These are phyloP conservation scores for Bombylius major DNA, from an alignment of 2,888 invertebrate genomes.

Conservation along the genomic window DNA sequence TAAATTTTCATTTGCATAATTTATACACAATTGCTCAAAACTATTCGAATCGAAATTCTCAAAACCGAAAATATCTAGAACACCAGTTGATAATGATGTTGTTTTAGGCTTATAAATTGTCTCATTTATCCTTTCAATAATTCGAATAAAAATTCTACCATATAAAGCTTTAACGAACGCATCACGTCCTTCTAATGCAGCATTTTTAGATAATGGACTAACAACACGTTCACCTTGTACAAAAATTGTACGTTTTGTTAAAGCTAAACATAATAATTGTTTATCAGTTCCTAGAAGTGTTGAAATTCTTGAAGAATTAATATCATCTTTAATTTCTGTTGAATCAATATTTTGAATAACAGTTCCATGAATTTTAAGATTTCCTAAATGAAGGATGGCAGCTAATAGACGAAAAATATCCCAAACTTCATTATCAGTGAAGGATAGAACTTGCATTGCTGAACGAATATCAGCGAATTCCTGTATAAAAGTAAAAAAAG, in stretches of 20 bases:
- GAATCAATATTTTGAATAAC: constrained; percentile 75
- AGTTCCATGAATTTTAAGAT: constrained; percentile 67
- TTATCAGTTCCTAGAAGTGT: constrained; percentile 58
- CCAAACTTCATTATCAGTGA: constrained; percentile 70
- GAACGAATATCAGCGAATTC: constrained; percentile 81
- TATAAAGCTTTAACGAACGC: constrained; percentile 90
- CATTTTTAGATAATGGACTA: constrained; percentile 58
- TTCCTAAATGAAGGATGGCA: constrained; percentile 82
- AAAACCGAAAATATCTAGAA: constrained; percentile 93
- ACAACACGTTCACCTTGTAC: constrained; percentile 71
- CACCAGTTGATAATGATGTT: constrained; percentile 61
- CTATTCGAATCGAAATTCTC: constrained; percentile 88
- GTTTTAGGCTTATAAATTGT: constrained; percentile 58
- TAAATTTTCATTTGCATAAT: constrained; percentile 91
- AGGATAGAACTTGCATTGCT: constrained; percentile 87
- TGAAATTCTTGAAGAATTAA: constrained; percentile 56
- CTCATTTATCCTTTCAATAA: constrained; percentile 79
- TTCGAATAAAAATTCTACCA: constrained; percentile 77
- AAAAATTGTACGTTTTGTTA: constrained; percentile 77
- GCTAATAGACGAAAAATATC: constrained; percentile 75
- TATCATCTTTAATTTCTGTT: constrained; percentile 64
- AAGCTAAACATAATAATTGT: constrained; percentile 57
- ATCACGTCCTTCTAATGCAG: constrained; percentile 75
- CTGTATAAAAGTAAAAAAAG: not conserved
- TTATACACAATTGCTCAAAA: constrained; percentile 93